A percentile compares a stretch with the other conserved stretches of the same genome.
Conservation (phyloP, 37 sponge, comb jelly and placozoan species). For the Crambe crambe region DNA sequence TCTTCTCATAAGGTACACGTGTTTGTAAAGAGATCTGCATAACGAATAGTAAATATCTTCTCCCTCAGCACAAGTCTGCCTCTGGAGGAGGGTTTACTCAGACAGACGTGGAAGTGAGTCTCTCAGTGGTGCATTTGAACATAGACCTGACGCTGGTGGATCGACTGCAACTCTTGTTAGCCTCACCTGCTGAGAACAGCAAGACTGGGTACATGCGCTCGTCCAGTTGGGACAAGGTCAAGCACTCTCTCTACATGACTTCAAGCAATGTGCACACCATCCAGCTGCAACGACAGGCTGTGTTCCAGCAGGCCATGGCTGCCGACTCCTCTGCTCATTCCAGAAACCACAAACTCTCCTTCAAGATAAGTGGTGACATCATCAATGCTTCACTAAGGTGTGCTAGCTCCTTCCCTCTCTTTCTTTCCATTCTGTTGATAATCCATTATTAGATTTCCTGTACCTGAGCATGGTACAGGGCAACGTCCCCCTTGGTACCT, state of each 20-base stretch:
- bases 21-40: background rate
- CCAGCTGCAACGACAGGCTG: slow-evolving; percentile 41
- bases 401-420: background rate
- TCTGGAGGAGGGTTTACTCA: background rate
- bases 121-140: slow-evolving; percentile 26
- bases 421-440: background rate
- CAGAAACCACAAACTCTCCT: slow-evolving; percentile 8
- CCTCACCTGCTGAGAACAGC: background rate
- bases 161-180: slow-evolving; percentile 40
- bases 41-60: too few relatives aligned
- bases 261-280: slow-evolving; percentile 47
- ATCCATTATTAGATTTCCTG: slow-evolving; percentile 53
- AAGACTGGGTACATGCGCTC: background rate
- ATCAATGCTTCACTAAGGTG: slow-evolving; percentile 47
- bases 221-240: slow-evolving; percentile 9
- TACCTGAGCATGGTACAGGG: slow-evolving; percentile 21
- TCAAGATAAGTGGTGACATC: slow-evolving; percentile 13
- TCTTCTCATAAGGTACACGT: slow-evolving; percentile 1
- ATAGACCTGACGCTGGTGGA: slow-evolving; percentile 52
- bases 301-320: slow-evolving; percentile 52
- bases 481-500: slow-evolving; percentile 48
- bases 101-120: slow-evolving; percentile 14
- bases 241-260: slow-evolving; percentile 56
- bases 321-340: background rate
- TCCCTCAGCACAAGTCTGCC: background rate